phyloP scores from a whole-genome alignment of 1,140 invertebrate genomes.

The Ptiloglossa arizonensis region DNA sequence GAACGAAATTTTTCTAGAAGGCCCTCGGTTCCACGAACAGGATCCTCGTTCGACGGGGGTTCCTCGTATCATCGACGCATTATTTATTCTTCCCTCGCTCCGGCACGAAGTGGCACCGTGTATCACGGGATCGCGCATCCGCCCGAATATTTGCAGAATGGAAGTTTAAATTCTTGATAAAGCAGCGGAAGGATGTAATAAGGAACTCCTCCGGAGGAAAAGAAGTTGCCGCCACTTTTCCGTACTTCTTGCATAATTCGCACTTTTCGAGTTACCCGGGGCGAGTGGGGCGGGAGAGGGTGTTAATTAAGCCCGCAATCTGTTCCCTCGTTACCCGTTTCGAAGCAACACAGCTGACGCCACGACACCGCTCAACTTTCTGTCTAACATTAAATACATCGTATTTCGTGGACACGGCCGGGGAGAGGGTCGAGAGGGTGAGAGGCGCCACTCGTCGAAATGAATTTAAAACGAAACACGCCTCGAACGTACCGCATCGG shows the following conservation, averaged over 20 bases:
- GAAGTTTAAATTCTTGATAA: slow-evolving; percentile 51
- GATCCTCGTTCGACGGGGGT: too few species aligned
- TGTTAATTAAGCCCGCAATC: slow-evolving; percentile 50
- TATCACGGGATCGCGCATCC: not conserved
- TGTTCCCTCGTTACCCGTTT: slow-evolving; percentile 20
- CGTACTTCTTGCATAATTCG: slow-evolving; percentile 49
- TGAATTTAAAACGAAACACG: slow-evolving; percentile 24
- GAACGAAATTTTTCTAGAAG: too few species aligned
- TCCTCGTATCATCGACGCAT: slow-evolving; percentile 32
- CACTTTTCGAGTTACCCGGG: slow-evolving; percentile 30
- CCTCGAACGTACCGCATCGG: not conserved
- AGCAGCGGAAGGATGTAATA: slow-evolving; percentile 38
- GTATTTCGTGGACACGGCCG: slow-evolving; percentile 7
- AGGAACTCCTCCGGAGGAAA: slow-evolving; percentile 40
- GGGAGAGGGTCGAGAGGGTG: not conserved
- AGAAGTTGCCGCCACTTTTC: not conserved
- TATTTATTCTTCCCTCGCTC: slow-evolving; percentile 32
- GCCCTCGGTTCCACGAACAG: too few species aligned
- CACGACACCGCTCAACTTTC: slow-evolving; percentile 48
- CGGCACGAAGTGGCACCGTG: not conserved
- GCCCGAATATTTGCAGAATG: slow-evolving; percentile 1
- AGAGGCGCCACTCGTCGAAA: not conserved
- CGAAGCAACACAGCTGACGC: slow-evolving; percentile 40
- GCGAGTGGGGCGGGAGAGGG: not conserved
- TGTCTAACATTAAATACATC: slow-evolving; percentile 35